A percentile compares a stretch with the other conserved stretches of the same genome.
phyloP scores from a whole-genome alignment of 2,797 vertebrate species.

The Myioborus melanocephalus region DNA sequence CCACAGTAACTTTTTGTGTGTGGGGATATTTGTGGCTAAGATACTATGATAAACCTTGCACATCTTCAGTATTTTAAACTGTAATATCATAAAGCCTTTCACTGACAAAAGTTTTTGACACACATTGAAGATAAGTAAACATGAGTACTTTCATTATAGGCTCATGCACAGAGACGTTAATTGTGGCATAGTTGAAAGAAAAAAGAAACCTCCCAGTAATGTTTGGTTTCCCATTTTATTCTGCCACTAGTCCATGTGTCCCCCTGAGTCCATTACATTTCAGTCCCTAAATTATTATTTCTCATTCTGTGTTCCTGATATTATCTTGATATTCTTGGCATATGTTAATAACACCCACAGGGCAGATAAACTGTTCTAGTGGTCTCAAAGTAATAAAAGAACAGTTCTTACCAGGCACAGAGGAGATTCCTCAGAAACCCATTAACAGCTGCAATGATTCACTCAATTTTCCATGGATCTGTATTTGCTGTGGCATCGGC shows the following conservation, averaged over 20 bases:
- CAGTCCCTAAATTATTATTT: background rate
- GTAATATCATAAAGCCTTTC: background rate
- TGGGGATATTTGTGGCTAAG: background rate
- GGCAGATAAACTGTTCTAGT: conserved; percentile 23
- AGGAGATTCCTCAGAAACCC: conserved; percentile 26
- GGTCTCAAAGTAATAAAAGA: conserved; percentile 39
- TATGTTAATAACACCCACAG: conserved; percentile 6
- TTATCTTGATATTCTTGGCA: conserved; percentile 25
- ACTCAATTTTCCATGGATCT: background rate
- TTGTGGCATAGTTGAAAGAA: background rate
- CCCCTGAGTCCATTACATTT: background rate
- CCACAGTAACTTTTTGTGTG: background rate
- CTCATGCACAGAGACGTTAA: background rate
- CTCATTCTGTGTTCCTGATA: background rate
- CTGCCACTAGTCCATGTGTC: background rate
- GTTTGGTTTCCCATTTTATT: background rate
- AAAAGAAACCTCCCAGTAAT: background rate
- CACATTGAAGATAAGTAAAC: accelerated
- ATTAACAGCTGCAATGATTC: conserved; percentile 14
- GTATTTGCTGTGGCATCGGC: background rate
- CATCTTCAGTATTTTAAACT: background rate
- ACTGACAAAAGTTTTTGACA: background rate
- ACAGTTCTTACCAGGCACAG: background rate
- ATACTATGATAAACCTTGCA: background rate
- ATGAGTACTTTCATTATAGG: background rate